Evolutionary conservation across 2,888 invertebrate genomes (phyloP).

Genomic region (Cactoblastis cactorum): DNA sequence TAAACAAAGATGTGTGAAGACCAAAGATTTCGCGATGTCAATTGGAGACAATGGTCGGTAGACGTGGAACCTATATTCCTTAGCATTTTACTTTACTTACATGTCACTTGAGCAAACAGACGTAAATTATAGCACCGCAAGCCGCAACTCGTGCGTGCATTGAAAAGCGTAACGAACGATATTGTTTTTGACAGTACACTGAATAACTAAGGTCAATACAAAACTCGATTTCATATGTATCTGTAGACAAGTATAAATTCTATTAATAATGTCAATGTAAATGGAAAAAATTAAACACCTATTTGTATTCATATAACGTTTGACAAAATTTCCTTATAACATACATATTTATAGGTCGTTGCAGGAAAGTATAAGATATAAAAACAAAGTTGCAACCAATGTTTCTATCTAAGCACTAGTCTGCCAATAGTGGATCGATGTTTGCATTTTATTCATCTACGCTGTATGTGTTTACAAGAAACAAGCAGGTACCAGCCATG

Average conservation of each 20-base stretch:
- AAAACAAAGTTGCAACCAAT: constrained; percentile 33
- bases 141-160: constrained; percentile 22
- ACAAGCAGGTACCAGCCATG: constrained; percentile 37
- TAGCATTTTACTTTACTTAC: constrained; percentile 21
- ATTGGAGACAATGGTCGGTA: constrained; percentile 26
- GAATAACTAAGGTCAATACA: constrained; percentile 10
- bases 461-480: constrained; percentile 28
- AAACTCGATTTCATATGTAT: constrained; percentile 16
- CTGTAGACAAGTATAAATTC: constrained; percentile 1
- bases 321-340: constrained; percentile 50
- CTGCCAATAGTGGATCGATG: constrained; percentile 11
- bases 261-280: constrained; percentile 17
- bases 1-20: constrained; percentile 52
- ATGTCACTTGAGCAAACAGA: constrained; percentile 49
- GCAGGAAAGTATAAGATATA: constrained; percentile 36
- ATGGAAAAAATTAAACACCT: constrained; percentile 30
- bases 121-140: constrained; percentile 31
- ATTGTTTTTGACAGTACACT: constrained; percentile 16
- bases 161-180: constrained; percentile 13
- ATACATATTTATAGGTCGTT: constrained; percentile 48
- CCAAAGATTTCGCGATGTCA: constrained; percentile 35
- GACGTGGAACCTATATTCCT: constrained; percentile 30
- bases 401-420: constrained; percentile 22
- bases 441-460: constrained; percentile 24
- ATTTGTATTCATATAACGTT: constrained; percentile 43